Base-by-base conservation (phyloP, 2,888 invertebrate species). In the Theodoxus fluviatilis region DNA sequence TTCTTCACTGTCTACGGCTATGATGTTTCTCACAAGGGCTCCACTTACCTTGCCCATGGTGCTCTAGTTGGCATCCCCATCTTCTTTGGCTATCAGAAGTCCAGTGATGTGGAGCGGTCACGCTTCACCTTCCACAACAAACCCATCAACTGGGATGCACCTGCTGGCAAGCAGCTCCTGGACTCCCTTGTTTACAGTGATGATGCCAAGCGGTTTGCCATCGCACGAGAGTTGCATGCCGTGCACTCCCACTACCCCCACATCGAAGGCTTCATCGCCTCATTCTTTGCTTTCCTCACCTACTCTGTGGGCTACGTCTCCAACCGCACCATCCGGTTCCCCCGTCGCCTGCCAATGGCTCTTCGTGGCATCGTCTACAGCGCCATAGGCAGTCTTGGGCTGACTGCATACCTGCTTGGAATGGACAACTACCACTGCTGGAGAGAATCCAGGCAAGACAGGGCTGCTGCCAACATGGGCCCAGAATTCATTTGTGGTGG, bases 201-300 rank as follows among this genome's bases (percentile, higher is more conserved):
- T 74, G 91, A 92, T 74, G 94, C 93, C 12, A 92, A 94, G 84
- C 89, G 93, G 73, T 95, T 93, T 89, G 94, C 92, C 0, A 91
- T 95, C 35, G 94, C 93, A 71, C 90, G 92, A 77, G 92, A 94
- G 86, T 90, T 95, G 67, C 84, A 92, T 71, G 90, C 91, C 87
- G 84, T 90, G 2, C 89, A 91, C 74, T 91, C 91, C 49, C 86
- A 90, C 71, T 90, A 91, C 82, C 85, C 91, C 1, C 84, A 91
- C 1, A 82, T 90, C 61, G 91, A 92, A 74, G 89, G 90, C 0
- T 68, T 89, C 1, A 90, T 90, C 78, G 90, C 91, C 67, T 86
- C 89, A 66, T 65, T 87, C 3, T 73, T 68, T 38, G 69, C 64
- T 25, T 63, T 73, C 9, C 6, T 49, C 1, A 71, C 75, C 2